A percentile compares a stretch with the other conserved stretches of the same genome.
phyloP scores from a whole-genome alignment of 2,113 vertebrate genomes.

The Trichechus manatus region DNA sequence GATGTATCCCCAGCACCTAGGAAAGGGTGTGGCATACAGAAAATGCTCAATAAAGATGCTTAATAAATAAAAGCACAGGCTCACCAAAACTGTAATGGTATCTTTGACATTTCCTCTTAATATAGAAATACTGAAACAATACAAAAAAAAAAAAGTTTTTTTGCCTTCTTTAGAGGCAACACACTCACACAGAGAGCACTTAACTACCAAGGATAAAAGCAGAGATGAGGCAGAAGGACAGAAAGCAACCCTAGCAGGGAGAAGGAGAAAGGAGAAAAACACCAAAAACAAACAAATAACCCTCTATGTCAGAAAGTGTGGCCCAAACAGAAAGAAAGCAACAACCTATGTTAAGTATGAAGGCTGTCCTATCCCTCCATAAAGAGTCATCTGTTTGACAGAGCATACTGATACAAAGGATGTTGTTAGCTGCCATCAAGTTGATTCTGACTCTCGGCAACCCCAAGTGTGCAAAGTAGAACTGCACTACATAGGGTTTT shows the following conservation, averaged over 20 bases:
- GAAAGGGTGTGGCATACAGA: neutral
- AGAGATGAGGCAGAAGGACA: neutral
- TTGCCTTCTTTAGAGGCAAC: neutral
- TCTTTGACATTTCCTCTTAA: neutral
- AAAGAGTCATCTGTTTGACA: neutral
- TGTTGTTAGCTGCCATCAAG: no score
- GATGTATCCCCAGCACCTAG: neutral
- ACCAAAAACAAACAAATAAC: neutral
- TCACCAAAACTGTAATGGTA: neutral
- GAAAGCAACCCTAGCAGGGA: neutral
- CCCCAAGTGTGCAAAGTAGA: no score
- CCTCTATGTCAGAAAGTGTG: neutral
- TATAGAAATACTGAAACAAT: neutral
- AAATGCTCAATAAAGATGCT: neutral
- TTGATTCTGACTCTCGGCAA: no score
- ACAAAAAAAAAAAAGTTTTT: neutral
- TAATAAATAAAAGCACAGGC: neutral
- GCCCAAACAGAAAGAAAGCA: neutral
- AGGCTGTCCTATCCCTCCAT: neutral
- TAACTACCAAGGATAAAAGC: neutral
- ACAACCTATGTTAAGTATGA: neutral
- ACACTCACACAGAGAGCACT: neutral
- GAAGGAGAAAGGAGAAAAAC: neutral
- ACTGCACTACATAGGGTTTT: no score
- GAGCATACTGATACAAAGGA: neutral